Conservation (phyloP, 2,888 invertebrate species). For the Helobdella robusta region DNA sequence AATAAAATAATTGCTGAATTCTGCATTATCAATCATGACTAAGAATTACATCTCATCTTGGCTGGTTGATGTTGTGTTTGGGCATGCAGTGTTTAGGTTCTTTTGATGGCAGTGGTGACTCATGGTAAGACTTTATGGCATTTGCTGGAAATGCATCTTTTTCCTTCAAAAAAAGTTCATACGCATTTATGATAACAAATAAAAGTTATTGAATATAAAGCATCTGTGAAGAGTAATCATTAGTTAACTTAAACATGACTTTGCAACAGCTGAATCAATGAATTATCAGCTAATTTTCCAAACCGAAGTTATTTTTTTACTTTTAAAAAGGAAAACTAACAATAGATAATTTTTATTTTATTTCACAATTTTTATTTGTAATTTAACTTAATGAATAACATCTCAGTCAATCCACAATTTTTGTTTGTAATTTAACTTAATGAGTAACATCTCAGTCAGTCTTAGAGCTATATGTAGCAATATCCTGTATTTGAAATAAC, state of each 20-base stretch:
- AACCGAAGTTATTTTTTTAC: neutral
- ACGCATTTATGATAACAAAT: too few species aligned
- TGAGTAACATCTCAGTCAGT: too few species aligned
- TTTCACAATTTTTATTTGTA: too few species aligned
- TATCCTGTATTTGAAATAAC: too few species aligned
- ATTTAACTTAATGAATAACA: too few species aligned
- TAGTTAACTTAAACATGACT: neutral
- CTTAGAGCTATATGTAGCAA: too few species aligned
- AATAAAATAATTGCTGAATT: too few species aligned
- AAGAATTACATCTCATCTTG: constrained; percentile 25
- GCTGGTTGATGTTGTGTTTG: constrained; percentile 40
- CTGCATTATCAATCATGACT: too few species aligned
- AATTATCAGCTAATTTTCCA: neutral
- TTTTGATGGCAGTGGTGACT: constrained; percentile 66
- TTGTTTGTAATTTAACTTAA: too few species aligned
- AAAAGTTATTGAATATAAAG: neutral
- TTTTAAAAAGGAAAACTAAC: neutral
- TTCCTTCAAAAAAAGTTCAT: constrained; percentile 52
- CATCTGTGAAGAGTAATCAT: too few species aligned
- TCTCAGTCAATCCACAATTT: too few species aligned
- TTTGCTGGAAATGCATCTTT: constrained; percentile 79
- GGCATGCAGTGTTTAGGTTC: constrained; percentile 55
- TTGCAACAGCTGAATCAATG: neutral
- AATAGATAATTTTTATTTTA: too few species aligned
- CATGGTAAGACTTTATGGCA: constrained; percentile 71